Conservation (phyloP, 2,888 invertebrate genomes). For the Argynnis bischoffii region DNA sequence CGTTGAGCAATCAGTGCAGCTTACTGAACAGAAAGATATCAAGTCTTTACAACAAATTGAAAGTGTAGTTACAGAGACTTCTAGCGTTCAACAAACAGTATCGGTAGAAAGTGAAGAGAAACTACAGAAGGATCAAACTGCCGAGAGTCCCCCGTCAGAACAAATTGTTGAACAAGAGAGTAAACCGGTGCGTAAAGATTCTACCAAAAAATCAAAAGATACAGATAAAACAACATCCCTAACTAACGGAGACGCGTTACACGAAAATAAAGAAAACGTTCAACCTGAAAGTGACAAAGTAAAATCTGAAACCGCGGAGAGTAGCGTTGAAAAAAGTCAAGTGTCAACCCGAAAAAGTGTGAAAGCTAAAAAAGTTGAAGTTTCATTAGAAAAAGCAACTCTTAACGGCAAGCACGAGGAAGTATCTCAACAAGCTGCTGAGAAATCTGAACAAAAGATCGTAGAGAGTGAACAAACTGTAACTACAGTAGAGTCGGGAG, state of each 20-base stretch:
- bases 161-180: not conserved
- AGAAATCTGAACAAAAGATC: slow-evolving; percentile 27
- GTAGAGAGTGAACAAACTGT: slow-evolving; percentile 38
- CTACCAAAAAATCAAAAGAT: slow-evolving; percentile 18
- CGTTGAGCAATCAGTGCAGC: not conserved
- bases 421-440: slow-evolving; percentile 20
- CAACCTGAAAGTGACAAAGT: slow-evolving; percentile 7
- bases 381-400: slow-evolving; percentile 19
- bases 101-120: slow-evolving; percentile 1
- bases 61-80: not conserved
- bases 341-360: slow-evolving; percentile 27
- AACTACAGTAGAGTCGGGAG: slow-evolving; percentile 41
- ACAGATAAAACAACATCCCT: not conserved
- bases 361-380: slow-evolving; percentile 28
- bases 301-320: not conserved
- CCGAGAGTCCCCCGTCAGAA: not conserved
- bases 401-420: slow-evolving; percentile 21
- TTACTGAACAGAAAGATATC: not conserved
- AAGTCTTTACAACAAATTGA: not conserved
- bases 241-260: not conserved
- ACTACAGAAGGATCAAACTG: not conserved
- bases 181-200: slow-evolving; percentile 13
- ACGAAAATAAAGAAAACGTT: slow-evolving; percentile 22
- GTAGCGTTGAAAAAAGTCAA: slow-evolving; percentile 15
- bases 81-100: not conserved